Evolutionary conservation across 2,113 vertebrate species (phyloP).

Genomic region (Neolamprologus sp.): DNA sequence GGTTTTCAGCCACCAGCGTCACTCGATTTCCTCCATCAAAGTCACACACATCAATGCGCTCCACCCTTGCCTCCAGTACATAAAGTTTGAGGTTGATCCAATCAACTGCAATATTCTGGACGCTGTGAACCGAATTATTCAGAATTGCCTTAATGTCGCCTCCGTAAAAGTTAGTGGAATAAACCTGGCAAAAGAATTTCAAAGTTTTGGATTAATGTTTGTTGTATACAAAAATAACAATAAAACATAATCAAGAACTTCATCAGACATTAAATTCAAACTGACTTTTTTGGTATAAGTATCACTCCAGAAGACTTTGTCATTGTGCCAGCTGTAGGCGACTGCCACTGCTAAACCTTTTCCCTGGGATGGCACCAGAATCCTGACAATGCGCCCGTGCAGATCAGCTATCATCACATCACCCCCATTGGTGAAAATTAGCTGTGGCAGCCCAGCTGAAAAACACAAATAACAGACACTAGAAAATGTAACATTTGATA

Average conservation of each 20-base stretch:
- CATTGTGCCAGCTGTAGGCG: conserved; percentile 47
- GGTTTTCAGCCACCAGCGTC: conserved; percentile 69
- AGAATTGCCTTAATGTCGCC: conserved; percentile 57
- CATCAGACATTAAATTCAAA: background rate
- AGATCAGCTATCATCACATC: conserved; percentile 69
- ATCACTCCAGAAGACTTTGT: conserved; percentile 69
- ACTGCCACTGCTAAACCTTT: conserved; percentile 62
- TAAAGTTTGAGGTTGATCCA: conserved; percentile 74
- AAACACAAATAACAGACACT: background rate
- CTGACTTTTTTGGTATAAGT: conserved; percentile 61
- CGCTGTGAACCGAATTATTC: conserved; percentile 40
- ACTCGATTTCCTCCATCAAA: conserved; percentile 63
- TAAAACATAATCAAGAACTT: background rate
- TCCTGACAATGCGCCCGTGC: conserved; percentile 58
- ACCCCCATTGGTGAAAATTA: conserved; percentile 69
- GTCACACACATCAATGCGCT: conserved; percentile 67
- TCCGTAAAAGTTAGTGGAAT: conserved; percentile 59
- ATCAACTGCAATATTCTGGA: conserved; percentile 70
- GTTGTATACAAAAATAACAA: background rate
- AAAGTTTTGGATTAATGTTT: background rate
- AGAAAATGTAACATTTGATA: background rate
- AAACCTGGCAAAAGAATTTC: conserved; percentile 44
- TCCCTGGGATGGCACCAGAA: conserved; percentile 59
- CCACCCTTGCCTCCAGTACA: conserved; percentile 60
- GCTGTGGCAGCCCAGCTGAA: conserved; percentile 62